Evolutionary conservation across 2,888 invertebrate genomes (phyloP).

Genomic region (Agapostemon virescens): DNA sequence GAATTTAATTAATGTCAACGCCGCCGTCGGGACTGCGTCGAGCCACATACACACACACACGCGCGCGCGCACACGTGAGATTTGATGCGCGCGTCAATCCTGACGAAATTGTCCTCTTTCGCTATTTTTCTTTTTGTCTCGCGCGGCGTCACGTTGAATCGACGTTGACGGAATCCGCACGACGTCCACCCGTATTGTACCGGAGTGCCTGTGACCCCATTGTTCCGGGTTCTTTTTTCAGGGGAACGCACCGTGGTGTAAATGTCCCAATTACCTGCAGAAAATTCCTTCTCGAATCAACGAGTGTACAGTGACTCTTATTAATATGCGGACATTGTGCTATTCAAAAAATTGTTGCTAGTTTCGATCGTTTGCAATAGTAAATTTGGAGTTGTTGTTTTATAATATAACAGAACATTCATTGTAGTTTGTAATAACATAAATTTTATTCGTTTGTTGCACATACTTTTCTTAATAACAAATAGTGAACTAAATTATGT

Average conservation of each 20-base stretch:
- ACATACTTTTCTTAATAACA: too few relatives aligned
- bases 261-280: background rate
- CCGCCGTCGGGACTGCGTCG: background rate
- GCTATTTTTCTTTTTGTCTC: background rate
- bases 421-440: too few relatives aligned
- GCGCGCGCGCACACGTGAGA: background rate
- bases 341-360: too few relatives aligned
- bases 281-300: background rate
- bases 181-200: background rate
- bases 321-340: too few relatives aligned
- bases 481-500: too few relatives aligned
- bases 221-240: background rate
- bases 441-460: too few relatives aligned
- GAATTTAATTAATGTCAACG: slow-evolving; percentile 57
- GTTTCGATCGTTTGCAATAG: too few relatives aligned
- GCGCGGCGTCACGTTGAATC: background rate
- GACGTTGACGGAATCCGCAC: slow-evolving; percentile 8
- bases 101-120: slow-evolving; percentile 3
- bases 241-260: background rate
- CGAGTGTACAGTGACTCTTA: too few relatives aligned
- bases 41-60: slow-evolving; percentile 5
- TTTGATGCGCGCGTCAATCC: slow-evolving; percentile 16
- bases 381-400: too few relatives aligned
- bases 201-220: background rate
- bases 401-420: too few relatives aligned